Evolutionary conservation across 2,888 invertebrate species (phyloP), one percentile per base, ranked within the genome.

Genomic region (Agrotis clavis): DNA sequence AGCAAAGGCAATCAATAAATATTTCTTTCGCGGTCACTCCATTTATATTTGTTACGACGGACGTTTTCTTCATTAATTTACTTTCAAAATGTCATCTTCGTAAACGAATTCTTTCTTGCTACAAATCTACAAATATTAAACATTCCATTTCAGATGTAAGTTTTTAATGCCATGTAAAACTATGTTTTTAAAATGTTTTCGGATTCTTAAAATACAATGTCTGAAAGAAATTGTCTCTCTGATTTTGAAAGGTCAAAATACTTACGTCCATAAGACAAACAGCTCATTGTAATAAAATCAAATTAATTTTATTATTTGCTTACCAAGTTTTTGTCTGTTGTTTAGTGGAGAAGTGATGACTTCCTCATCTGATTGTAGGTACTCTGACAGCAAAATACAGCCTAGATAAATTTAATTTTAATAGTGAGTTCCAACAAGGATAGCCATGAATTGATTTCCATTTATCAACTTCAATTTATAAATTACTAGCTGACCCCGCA

Each of bases 11-110:
- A 60, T 59, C 51, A 48, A 66, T 69, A 66, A 54, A 59, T 78
- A 57, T 57, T 41, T 71, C n/a, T 73, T 67, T 61, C 71, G 71
- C 35, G 69, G 61, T 54, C 82, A 61, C 18, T 54, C 57, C 59
- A 74, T 69, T 77, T 69, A 47, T 61, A 51, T 67, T 62, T 35
- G 57, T 81, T 18, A 41, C 51, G 14, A 21, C 54, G 9, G 56
- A 25, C 19, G 35, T 64, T 67, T 65, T 65, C 51, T 56, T 76
- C 50, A 70, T 76, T 47, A 67, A 65, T 81, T 11, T 62, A 63
- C 30, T 68, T 69, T 74, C 61, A 48, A 59, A 64, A 71, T 71
- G 30, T 67, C 81, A 48, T 41, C 45, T 45, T 71, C 16, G 54
- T 53, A n/a, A 68, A 68, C 30, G 3, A 30, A 41, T 60, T 63